Evolutionary conservation across 2,888 invertebrate species (phyloP).

Genomic region (Pegoplata infirma): DNA sequence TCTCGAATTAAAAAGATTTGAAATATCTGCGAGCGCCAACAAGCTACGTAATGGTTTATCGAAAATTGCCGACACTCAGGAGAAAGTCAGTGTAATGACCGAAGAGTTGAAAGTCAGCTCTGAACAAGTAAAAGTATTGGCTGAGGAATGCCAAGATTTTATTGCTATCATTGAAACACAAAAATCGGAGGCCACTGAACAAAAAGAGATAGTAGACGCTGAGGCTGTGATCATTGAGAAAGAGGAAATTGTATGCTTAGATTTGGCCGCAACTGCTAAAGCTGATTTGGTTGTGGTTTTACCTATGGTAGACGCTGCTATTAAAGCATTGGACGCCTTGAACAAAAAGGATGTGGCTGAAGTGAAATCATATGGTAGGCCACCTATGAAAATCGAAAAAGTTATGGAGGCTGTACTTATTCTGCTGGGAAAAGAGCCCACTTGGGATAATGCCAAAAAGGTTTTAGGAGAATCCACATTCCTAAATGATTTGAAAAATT

Average conservation of each 20-base stretch:
- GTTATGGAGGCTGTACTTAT: constrained; percentile 94
- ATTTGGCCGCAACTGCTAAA: constrained; percentile 89
- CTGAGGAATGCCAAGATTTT: constrained; percentile 91
- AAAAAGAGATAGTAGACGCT: constrained; percentile 85
- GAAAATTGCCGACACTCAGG: constrained; percentile 92
- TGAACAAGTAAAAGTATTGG: constrained; percentile 86
- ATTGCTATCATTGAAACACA: constrained; percentile 89
- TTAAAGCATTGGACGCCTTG: constrained; percentile 85
- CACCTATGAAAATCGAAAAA: constrained; percentile 92
- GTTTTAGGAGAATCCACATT: constrained; percentile 91
- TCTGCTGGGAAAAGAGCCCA: constrained; percentile 83
- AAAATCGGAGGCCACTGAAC: constrained; percentile 90
- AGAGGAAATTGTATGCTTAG: constrained; percentile 89
- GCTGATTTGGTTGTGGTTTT: constrained; percentile 90
- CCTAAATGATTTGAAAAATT: constrained; percentile 87
- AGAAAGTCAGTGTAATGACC: constrained; percentile 90
- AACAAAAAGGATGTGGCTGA: constrained; percentile 93
- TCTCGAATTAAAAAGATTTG: constrained; percentile 84
- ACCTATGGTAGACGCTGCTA: constrained; percentile 92
- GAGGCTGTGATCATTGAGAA: constrained; percentile 86
- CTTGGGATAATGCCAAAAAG: constrained; percentile 92
- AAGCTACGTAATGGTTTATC: constrained; percentile 89
- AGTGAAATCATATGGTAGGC: constrained; percentile 92
- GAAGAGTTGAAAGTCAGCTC: constrained; percentile 87
- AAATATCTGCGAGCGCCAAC: constrained; percentile 86